Conservation (phyloP, 2,797 vertebrate genomes). For the Hirundo rustica region DNA sequence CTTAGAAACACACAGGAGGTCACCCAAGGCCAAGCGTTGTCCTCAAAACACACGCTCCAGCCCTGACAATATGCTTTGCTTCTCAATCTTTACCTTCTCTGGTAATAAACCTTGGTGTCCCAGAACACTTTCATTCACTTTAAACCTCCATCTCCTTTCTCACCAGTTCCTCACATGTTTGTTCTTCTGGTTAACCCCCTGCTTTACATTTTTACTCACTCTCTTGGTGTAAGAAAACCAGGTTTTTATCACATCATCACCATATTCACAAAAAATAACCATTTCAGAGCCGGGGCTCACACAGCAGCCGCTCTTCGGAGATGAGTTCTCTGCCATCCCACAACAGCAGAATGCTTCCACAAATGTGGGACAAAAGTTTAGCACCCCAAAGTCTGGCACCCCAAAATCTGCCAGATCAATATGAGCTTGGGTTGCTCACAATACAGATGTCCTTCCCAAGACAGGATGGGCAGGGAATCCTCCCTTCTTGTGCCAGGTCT, state of each 20-base stretch:
- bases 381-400: not conserved
- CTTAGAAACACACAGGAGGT: not conserved
- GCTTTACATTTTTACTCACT: not conserved
- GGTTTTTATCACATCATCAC: not conserved
- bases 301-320: rapidly evolving
- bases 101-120: not conserved
- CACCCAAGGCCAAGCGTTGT: not conserved
- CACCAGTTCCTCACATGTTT: not conserved
- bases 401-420: not conserved
- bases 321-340: not conserved
- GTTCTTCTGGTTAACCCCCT: not conserved
- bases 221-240: not conserved
- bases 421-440: not conserved
- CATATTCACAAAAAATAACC: not conserved
- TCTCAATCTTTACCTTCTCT: not conserved
- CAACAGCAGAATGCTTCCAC: not conserved
- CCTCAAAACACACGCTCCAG: not conserved
- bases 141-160: not conserved
- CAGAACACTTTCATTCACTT: not conserved
- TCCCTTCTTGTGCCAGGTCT: not conserved
- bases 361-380: not conserved
- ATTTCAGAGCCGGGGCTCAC: not conserved
- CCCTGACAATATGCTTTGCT: not conserved
- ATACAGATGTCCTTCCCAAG: not conserved
- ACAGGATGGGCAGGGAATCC: not conserved